Evolutionary conservation across 2,113 vertebrate species (phyloP).

Genomic region (Lipophrys pholis): DNA sequence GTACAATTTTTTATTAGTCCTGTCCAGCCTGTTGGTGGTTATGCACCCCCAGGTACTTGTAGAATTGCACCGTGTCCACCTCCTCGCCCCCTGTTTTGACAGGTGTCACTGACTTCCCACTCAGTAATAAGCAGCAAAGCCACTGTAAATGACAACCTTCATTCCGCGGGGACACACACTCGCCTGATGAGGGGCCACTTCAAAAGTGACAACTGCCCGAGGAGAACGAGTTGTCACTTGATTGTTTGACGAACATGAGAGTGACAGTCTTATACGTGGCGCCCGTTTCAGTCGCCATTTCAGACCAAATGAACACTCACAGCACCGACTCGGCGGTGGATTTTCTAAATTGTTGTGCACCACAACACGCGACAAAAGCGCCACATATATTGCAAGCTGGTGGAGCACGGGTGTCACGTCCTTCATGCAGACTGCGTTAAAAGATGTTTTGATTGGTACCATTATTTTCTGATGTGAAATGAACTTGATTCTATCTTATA

Average conservation of each 20-base stretch:
- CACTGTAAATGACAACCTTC: constrained; percentile 70
- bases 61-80: constrained; percentile 60
- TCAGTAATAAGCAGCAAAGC: constrained; percentile 67
- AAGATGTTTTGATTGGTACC: background rate
- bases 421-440: constrained; percentile 26
- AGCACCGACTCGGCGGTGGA: constrained; percentile 40
- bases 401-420: constrained; percentile 23
- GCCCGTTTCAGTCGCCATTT: constrained; percentile 38
- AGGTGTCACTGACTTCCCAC: constrained; percentile 65
- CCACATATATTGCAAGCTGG: constrained; percentile 44
- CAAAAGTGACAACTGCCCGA: constrained; percentile 64
- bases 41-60: constrained; percentile 47
- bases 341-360: constrained; percentile 42
- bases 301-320: constrained; percentile 59
- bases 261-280: constrained; percentile 53
- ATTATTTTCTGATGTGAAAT: too few relatives aligned
- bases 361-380: constrained; percentile 24
- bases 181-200: constrained; percentile 67
- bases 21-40: constrained; percentile 58
- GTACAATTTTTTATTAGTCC: constrained; percentile 64
- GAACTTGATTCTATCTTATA: too few relatives aligned
- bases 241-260: constrained; percentile 51
- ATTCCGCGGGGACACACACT: constrained; percentile 61
- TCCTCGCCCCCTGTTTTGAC: constrained; percentile 67
- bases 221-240: constrained; percentile 65